A percentile compares a stretch with the other conserved stretches of the same genome.
Conservation (phyloP, 2,113 vertebrate genomes). For the Seriola aureovittata region DNA sequence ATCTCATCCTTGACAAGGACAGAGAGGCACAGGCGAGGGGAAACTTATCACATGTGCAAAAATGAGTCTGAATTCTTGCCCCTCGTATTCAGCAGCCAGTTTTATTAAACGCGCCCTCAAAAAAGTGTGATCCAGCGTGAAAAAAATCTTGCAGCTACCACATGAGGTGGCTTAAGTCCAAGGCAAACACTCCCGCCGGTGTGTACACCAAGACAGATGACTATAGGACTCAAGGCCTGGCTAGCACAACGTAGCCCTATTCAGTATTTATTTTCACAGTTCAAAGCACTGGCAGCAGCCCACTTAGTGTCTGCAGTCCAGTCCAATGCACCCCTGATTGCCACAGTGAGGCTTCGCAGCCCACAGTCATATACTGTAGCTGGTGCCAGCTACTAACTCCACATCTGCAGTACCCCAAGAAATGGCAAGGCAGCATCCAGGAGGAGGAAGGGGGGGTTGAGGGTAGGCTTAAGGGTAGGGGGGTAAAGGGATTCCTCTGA, state of each 20-base stretch:
- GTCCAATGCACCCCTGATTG: slow-evolving; percentile 84
- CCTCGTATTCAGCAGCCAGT: slow-evolving; percentile 54
- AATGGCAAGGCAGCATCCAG: slow-evolving; percentile 60
- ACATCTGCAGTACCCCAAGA: slow-evolving; percentile 72
- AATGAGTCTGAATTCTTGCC: slow-evolving; percentile 59
- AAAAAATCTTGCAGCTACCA: slow-evolving; percentile 87
- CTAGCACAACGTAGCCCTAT: slow-evolving; percentile 89
- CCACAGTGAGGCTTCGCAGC: slow-evolving; percentile 84
- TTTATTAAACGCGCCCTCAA: slow-evolving; percentile 76
- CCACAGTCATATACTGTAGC: slow-evolving; percentile 73
- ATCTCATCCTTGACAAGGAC: slow-evolving; percentile 56
- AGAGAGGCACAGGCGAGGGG: slow-evolving; percentile 41
- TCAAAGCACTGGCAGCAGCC: slow-evolving; percentile 92
- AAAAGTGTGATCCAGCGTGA: slow-evolving; percentile 73
- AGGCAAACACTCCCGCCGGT: slow-evolving; percentile 91
- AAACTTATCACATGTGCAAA: slow-evolving; percentile 76
- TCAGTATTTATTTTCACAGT: slow-evolving; percentile 94
- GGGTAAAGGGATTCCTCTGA: slow-evolving; percentile 81
- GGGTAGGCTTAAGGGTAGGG: slow-evolving; percentile 70
- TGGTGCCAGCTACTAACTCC: slow-evolving; percentile 85
- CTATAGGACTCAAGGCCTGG: slow-evolving; percentile 81
- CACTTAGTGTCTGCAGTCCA: slow-evolving; percentile 87
- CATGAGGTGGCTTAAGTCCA: slow-evolving; percentile 92
- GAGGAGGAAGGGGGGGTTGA: slow-evolving; percentile 33
- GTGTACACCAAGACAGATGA: slow-evolving; percentile 90